Conservation (phyloP, 1,140 invertebrate genomes). For the Leucophenga varia region DNA sequence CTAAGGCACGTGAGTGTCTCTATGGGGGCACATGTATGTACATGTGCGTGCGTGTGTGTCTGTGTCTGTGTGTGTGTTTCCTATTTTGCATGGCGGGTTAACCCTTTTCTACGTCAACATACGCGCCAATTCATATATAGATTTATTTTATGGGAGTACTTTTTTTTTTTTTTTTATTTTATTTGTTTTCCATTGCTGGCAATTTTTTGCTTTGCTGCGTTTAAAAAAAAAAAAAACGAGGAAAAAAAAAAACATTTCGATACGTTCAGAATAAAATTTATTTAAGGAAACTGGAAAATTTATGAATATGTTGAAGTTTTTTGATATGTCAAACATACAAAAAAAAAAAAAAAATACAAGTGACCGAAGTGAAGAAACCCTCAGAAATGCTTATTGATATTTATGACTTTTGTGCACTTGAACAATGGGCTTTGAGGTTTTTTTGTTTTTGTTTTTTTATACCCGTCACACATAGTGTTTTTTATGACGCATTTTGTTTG, state of each 20-base stretch:
- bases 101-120: conserved; percentile 29
- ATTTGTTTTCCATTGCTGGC: not conserved
- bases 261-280: no score
- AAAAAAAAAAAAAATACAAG: not conserved
- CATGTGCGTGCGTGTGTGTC: conserved; percentile 4
- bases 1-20: conserved; percentile 43
- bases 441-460: no score
- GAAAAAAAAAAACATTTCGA: conserved; percentile 6
- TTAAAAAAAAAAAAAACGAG: conserved; percentile 5
- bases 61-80: conserved; percentile 6
- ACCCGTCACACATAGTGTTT: no score
- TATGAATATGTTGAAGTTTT: conserved; percentile 42
- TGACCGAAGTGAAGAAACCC: conserved; percentile 2
- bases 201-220: not conserved
- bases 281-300: conserved; percentile 48
- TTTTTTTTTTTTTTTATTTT: no score
- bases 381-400: conserved; percentile 36
- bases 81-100: conserved; percentile 28
- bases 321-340: not conserved
- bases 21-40: conserved; percentile 33
- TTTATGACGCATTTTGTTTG: no score
- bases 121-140: conserved; percentile 17
- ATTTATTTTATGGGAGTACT: no score
- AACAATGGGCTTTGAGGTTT: no score
- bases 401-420: conserved; percentile 22